Evolutionary conservation across 1,140 invertebrate genomes (phyloP).

Genomic region (Thaumetopoea pityocampa): DNA sequence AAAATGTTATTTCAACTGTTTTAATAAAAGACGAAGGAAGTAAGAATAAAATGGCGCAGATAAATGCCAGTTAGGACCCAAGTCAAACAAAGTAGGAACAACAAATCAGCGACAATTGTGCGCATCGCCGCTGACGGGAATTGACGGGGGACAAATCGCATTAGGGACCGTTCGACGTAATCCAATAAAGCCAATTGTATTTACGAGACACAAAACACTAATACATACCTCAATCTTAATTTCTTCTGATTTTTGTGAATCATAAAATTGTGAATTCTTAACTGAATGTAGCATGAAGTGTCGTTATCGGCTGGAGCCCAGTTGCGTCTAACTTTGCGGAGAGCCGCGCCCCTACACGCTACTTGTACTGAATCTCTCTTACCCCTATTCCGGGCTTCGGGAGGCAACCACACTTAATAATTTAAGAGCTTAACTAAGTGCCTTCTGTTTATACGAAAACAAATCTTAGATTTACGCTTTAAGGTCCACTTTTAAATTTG

Average conservation of each 20-base stretch:
- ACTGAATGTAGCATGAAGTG: slow-evolving; percentile 45
- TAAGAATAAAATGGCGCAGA: slow-evolving; percentile 20
- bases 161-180: slow-evolving; percentile 51
- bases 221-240: slow-evolving; percentile 33
- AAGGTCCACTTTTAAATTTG: slow-evolving; percentile 26
- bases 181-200: slow-evolving; percentile 41
- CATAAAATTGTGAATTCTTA: slow-evolving; percentile 41
- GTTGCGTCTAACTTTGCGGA: slow-evolving; percentile 74
- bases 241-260: slow-evolving; percentile 12
- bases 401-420: slow-evolving; percentile 36
- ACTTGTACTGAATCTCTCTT: slow-evolving; percentile 75
- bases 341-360: slow-evolving; percentile 74
- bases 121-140: slow-evolving; percentile 39
- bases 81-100: slow-evolving; percentile 59
- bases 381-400: slow-evolving; percentile 73
- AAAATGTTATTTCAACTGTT: slow-evolving; percentile 15
- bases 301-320: slow-evolving; percentile 63
- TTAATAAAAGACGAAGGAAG: slow-evolving; percentile 10
- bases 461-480: slow-evolving; percentile 14
- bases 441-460: slow-evolving; percentile 10
- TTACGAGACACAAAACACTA: slow-evolving; percentile 9
- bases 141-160: slow-evolving; percentile 41
- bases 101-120: slow-evolving; percentile 65
- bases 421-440: background rate
- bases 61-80: slow-evolving; percentile 26